Evolutionary conservation across 2,113 vertebrate species (phyloP), one percentile per base, ranked within the genome.

Genomic region (Aspiorhynchus laticeps): DNA sequence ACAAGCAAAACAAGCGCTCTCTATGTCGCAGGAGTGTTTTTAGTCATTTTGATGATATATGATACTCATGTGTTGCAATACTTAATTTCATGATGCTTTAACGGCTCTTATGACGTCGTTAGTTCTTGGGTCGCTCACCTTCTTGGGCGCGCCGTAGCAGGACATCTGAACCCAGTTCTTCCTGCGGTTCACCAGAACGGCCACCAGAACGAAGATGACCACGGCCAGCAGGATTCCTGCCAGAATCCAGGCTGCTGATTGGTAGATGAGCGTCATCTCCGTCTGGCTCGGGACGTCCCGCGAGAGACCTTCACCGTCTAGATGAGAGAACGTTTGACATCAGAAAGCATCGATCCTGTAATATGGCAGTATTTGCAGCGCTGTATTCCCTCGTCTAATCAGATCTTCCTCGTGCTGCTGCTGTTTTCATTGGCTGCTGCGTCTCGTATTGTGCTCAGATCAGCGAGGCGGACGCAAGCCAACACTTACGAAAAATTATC

Each of bases 131-230:
- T 38, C 2, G 63, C 91, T 92, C 79, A 96, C 95, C 95, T 96
- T 96, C 90, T 94, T 95, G 48, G 95, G 95, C 14, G 95, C 94
- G 14, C 93, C 93, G 90, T 96, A 96, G 91, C 95, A 96, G 61
- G 95, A 95, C 95, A 96, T 96, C 93, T 95, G 95, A 83, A 95
- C 92, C 93, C 95, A 95, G 77, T 95, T 94, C 92, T 95, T 96
- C 77, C 95, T 96, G 90, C 91, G 93, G 91, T 95, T 96, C 85
- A 96, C 80, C 53, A 96, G 91, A 28, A 95, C 74, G 0, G 92
- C 94, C 65, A 93, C 92, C 0, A 93, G 85, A 61, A 96, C 89
- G 90, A 96, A 95, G 84, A 95, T 91, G 80, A 96, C 91, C 38
- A 96, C 93, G 80, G 93, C 93, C 59, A 96, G 87, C 21, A 96